Conservation (phyloP, 1,140 invertebrate genomes). For the Radopholus similis region DNA sequence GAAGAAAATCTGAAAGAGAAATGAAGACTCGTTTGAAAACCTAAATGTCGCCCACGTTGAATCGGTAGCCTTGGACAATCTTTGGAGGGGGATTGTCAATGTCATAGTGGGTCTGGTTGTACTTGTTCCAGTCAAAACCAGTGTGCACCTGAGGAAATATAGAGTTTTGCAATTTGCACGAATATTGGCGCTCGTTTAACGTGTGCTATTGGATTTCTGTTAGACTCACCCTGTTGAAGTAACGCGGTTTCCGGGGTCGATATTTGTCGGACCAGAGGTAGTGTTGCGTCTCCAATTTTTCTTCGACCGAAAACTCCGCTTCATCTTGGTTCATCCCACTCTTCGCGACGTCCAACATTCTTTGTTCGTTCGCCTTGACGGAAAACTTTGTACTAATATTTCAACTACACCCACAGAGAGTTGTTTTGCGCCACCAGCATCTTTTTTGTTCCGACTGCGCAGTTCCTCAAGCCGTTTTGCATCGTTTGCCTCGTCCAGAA, state of each 20-base stretch:
- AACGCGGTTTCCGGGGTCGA: constrained; percentile 88
- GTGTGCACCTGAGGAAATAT: constrained; percentile 63
- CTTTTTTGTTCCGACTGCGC: constrained; percentile 5
- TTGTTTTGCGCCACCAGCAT: not conserved
- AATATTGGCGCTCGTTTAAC: too few relatives aligned
- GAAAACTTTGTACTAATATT: constrained; percentile 2
- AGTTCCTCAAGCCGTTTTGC: constrained; percentile 64
- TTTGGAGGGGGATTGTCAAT: constrained; percentile 99
- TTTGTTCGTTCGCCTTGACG: constrained; percentile 40
- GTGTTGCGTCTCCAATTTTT: constrained; percentile 71
- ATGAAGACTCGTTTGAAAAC: not conserved
- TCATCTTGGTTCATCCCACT: constrained; percentile 69
- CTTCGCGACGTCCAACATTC: constrained; percentile 49
- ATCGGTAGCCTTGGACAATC: constrained; percentile 99
- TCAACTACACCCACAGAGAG: not conserved
- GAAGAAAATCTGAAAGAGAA: constrained; percentile 78
- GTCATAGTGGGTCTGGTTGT: constrained; percentile 99
- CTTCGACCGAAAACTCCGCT: constrained; percentile 85
- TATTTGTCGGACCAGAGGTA: constrained; percentile 98
- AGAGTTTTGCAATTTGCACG: too few relatives aligned
- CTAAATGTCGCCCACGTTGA: constrained; percentile 70
- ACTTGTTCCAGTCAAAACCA: constrained; percentile 99
- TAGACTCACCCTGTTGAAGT: constrained; percentile 77
- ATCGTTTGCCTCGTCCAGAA: constrained; percentile 77
- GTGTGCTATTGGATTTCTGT: too few relatives aligned